Conservation (phyloP, 2,888 invertebrate species). For the Chrysodeixis includens region DNA sequence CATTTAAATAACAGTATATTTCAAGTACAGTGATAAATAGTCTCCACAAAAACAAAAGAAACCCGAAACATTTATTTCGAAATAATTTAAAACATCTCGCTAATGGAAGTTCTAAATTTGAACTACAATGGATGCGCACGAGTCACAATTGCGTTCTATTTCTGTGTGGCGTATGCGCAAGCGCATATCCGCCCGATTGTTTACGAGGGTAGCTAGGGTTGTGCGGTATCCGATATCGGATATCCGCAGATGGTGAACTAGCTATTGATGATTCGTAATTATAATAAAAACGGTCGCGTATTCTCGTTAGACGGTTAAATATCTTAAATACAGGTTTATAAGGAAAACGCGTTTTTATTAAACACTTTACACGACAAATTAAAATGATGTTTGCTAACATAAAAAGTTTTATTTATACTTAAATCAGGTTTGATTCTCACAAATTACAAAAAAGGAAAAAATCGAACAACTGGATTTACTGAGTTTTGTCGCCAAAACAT, state of each 20-base stretch:
- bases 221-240: conserved; percentile 51
- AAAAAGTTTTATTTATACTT: not conserved
- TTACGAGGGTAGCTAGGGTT: conserved; percentile 59
- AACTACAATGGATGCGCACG: conserved; percentile 72
- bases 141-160: conserved; percentile 75
- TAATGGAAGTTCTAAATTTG: conserved; percentile 76
- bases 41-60: conserved; percentile 37
- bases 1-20: conserved; percentile 18
- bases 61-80: conserved; percentile 42
- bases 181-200: conserved; percentile 71
- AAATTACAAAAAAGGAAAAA: no score
- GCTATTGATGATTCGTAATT: conserved; percentile 23
- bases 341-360: conserved; percentile 1
- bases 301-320: not conserved
- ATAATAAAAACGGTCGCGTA: not conserved
- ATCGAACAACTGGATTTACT: no score
- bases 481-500: no score
- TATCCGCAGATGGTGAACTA: conserved; percentile 45
- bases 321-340: not conserved
- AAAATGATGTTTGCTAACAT: not conserved
- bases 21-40: conserved; percentile 46
- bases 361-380: not conserved
- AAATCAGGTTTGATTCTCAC: no score
- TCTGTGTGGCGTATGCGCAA: conserved; percentile 65
- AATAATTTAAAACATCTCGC: conserved; percentile 59